Base-by-base conservation (phyloP, 1,140 invertebrate genomes). In the Pomacea maculata region DNA sequence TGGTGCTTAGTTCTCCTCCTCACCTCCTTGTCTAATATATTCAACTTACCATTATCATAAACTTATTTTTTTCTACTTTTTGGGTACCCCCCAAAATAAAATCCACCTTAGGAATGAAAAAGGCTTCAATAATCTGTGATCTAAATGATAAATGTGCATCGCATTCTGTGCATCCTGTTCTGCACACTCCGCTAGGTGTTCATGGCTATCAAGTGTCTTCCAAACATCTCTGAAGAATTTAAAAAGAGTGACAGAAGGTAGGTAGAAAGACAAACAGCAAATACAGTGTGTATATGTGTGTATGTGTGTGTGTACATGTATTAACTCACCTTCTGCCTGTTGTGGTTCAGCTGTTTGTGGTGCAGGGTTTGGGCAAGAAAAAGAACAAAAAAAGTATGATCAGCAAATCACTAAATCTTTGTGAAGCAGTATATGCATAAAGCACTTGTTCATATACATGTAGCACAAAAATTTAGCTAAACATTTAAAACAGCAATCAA, bases 201-300 rank as follows among this genome's bases (percentile, higher is more conserved):
- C 34, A 45, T 45, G 2, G 34, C 34, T 75, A 11, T 75, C 73
- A 54, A 75, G 4, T 75, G 5, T 52, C 54, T 75, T 52, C 14
- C 54, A 25, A 19, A 61, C 73, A 4, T 73, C 17, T 17, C 34
- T 11, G 25, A 61, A 25, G 54, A 75, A 55, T 52, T 52, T 15
- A 29, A 45, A 5, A 25, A 17, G 29, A 45, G 2, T 2, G 15
- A 45, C 4, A 21, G 17, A 25, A 73, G 21, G 21, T 5, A 45
- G 17, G 17, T 73, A 19, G 17, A 45, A 73, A 73, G 29, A 73
- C 34, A 73, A 73, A n/a, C 5, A 4, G 17, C 1, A 19, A 17
- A n/a, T 29, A 25, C 25, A 6, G 75, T 65, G 63, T 76, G 55
- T 61, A 57, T 76, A 29, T 63, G 63, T 65, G 75, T 76, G 63